Percentiles rank a stretch among this genome's conserved stretches.
Evolutionary conservation across 2,113 vertebrate genomes (phyloP).

Genomic region (Sprattus sprattus): DNA sequence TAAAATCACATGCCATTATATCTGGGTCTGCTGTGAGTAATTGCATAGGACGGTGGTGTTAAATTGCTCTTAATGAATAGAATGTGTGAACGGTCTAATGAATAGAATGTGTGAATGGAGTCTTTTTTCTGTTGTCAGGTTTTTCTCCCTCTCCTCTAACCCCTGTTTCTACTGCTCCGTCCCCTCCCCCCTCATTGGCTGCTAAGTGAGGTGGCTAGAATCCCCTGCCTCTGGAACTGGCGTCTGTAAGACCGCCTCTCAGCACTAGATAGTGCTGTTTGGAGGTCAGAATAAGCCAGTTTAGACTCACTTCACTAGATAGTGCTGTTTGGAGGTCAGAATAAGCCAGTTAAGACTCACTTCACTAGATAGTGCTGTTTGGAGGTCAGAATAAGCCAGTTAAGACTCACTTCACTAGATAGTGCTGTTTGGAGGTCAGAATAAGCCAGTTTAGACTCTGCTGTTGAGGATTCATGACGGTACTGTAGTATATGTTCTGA

Average conservation of each 20-base stretch:
- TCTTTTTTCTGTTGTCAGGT: not conserved
- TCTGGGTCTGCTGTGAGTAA: too few relatives aligned
- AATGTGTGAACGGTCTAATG: too few relatives aligned
- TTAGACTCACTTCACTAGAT: slow-evolving; percentile 8
- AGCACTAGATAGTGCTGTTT: slow-evolving; percentile 18
- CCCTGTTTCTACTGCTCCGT: not conserved
- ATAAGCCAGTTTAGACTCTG: not conserved
- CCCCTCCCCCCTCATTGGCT: not conserved
- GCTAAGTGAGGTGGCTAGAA: not conserved
- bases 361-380: slow-evolving; percentile 19
- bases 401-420: too few relatives aligned
- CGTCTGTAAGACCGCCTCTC: slow-evolving; percentile 1
- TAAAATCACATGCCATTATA: too few relatives aligned
- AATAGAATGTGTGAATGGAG: not conserved
- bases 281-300: not conserved
- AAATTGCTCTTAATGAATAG: too few relatives aligned
- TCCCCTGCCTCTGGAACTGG: not conserved
- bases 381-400: not conserved
- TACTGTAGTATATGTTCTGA: not conserved
- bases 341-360: too few relatives aligned
- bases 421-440: slow-evolving; percentile 13
- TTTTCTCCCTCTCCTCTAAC: not conserved
- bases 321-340: slow-evolving; percentile 13
- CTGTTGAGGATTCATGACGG: not conserved
- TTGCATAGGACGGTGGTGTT: too few relatives aligned